phyloP scores from a whole-genome alignment of 2,113 vertebrate species.

The Seriola rivoliana region DNA sequence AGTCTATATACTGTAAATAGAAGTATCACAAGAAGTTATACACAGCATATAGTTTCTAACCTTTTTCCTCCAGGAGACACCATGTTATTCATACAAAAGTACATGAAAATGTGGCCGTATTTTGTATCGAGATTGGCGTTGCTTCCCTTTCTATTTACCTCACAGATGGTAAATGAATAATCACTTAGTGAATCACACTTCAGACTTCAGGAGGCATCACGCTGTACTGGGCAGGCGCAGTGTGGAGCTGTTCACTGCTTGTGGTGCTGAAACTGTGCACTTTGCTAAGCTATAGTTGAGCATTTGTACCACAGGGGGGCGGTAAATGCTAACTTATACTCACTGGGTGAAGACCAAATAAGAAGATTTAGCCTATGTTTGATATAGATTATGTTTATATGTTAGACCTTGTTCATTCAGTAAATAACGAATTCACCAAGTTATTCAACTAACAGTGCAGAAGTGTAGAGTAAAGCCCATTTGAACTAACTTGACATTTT shows the following conservation, averaged over 20 bases:
- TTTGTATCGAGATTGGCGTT: neutral
- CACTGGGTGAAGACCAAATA: neutral
- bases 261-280: slow-evolving; percentile 66
- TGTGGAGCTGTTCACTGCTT: slow-evolving; percentile 58
- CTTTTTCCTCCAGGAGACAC: neutral
- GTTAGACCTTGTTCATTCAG: neutral
- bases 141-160: neutral
- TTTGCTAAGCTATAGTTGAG: slow-evolving; percentile 8
- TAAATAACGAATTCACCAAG: neutral
- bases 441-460: neutral
- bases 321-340: slow-evolving; percentile 2
- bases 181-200: neutral
- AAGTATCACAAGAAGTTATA: neutral
- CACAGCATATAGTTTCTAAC: too few relatives aligned
- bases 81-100: neutral
- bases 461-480: neutral
- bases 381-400: too few relatives aligned
- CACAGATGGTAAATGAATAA: neutral
- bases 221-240: neutral
- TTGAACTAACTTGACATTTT: neutral
- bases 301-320: slow-evolving; percentile 30
- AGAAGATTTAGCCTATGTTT: too few relatives aligned
- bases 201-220: neutral
- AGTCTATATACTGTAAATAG: neutral
- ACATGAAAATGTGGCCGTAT: too few relatives aligned